Evolutionary conservation across 2,888 invertebrate species (phyloP).

Genomic region (Galeruca laticollis): DNA sequence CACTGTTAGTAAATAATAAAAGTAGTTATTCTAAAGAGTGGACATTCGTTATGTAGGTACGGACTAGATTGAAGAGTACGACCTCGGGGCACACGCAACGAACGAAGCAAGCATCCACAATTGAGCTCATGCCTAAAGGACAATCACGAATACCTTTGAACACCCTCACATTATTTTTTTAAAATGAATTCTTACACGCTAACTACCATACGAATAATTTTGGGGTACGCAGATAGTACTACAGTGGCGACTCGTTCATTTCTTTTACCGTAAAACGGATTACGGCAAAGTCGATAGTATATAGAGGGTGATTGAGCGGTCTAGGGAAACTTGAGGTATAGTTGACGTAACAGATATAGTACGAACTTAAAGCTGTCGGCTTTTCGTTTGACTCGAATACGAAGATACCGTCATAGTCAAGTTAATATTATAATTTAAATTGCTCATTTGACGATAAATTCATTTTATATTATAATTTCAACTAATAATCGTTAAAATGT

Average conservation of each 20-base stretch:
- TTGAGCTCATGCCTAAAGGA: slow-evolving; percentile 21
- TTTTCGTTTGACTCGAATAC: too few species aligned
- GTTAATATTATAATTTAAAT: too few species aligned
- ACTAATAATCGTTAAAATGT: too few species aligned
- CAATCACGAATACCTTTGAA: slow-evolving; percentile 38
- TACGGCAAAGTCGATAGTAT: too few species aligned
- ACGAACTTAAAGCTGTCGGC: too few species aligned
- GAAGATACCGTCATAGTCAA: too few species aligned
- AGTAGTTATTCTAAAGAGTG: background rate
- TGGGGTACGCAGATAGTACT: slow-evolving; percentile 4
- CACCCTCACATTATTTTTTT: slow-evolving; percentile 40
- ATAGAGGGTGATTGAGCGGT: too few species aligned
- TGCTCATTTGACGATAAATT: too few species aligned
- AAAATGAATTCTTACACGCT: slow-evolving; percentile 34
- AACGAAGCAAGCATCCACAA: slow-evolving; percentile 18
- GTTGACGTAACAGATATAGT: too few species aligned
- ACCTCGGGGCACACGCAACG: slow-evolving; percentile 27
- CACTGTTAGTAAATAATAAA: background rate
- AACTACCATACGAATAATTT: slow-evolving; percentile 17
- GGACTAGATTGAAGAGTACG: slow-evolving; percentile 3
- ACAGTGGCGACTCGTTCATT: background rate
- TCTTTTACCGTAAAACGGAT: too few species aligned
- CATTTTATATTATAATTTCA: too few species aligned
- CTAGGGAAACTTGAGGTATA: too few species aligned
- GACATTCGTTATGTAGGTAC: background rate